These are phyloP conservation scores for Podocnemis expansa DNA, from an alignment of 2,113 vertebrate genomes.

Conservation along the genomic window DNA sequence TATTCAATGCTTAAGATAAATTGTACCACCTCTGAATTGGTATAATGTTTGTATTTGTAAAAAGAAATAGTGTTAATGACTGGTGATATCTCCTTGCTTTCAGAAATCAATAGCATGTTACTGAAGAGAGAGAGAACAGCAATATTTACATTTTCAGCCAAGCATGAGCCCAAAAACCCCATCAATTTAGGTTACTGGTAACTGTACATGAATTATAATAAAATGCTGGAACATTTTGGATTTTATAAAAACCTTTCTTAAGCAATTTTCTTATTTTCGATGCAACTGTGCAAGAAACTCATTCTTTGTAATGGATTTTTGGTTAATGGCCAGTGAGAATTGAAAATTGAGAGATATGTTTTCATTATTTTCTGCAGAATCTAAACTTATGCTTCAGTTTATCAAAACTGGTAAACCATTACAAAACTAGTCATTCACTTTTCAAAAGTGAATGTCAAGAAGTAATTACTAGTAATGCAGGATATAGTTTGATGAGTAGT, in stretches of 20 bases:
- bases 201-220: slow-evolving; percentile 16
- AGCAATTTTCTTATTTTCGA: neutral
- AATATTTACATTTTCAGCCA: neutral
- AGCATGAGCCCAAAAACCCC: neutral
- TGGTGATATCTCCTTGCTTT: neutral
- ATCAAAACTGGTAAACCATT: neutral
- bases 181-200: slow-evolving; percentile 27
- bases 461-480: neutral
- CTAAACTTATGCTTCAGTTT: neutral
- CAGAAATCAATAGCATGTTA: neutral
- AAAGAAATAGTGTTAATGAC: neutral
- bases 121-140: neutral
- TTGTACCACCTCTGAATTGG: neutral
- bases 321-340: neutral
- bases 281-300: neutral
- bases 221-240: neutral
- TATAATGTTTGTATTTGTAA: neutral
- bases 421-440: neutral
- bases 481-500: neutral
- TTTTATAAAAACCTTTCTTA: neutral
- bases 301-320: neutral
- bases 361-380: neutral
- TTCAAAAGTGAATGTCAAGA: neutral
- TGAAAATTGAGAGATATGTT: neutral
- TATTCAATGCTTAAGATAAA: neutral